Base-by-base conservation (phyloP, 2,888 invertebrate species). In the Strigamia transsilvanica region DNA sequence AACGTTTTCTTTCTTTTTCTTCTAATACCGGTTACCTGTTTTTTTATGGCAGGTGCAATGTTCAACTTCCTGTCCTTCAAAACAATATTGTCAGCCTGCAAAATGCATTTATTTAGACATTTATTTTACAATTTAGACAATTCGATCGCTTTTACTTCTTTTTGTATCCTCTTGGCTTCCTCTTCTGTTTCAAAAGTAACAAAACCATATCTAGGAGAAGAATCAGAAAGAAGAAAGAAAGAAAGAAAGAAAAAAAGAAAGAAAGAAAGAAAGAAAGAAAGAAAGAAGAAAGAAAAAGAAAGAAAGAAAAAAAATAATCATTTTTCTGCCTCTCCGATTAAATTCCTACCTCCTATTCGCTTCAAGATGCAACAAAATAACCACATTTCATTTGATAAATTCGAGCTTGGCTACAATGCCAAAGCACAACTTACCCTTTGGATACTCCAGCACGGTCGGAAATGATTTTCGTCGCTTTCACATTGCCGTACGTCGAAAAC, bases 401-500 rank as follows among this genome's bases (percentile, higher is more conserved):
- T 6, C 32, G 32, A 1, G 4, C n/a, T 23, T 23, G 6, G 21
- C 18, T 0, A 13, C 27, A 77, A 34, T 21, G 0, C 12, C 32
- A 18, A 34, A 38, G 9, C n/a, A 27, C 1, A 1, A 83, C 85
- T 84, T 84, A 90, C 87, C 96, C 96, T 89, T 97, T 97, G 84
- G 97, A 97, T 23, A 97, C 95, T 4, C 98, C 98, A 84, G 96
- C 97, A 86, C 97, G 90, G 88, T 98, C 97, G 86, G 94, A 94
- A 85, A 98, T 98, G 85, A 98, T 97, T 90, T 98, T 96, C 81
- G 96, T 96, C 79, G 95, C 90, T 61, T 80, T 81, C 2, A 90
- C 88, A 80, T 94, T 84, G 41, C 85, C 85, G 86, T 88, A 90
- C 80, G 93, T 92, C 84, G 96, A 95, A 89, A 98, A 98, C 84